Conservation (phyloP, 1,140 invertebrate species). For the Oedothorax gibbosus region DNA sequence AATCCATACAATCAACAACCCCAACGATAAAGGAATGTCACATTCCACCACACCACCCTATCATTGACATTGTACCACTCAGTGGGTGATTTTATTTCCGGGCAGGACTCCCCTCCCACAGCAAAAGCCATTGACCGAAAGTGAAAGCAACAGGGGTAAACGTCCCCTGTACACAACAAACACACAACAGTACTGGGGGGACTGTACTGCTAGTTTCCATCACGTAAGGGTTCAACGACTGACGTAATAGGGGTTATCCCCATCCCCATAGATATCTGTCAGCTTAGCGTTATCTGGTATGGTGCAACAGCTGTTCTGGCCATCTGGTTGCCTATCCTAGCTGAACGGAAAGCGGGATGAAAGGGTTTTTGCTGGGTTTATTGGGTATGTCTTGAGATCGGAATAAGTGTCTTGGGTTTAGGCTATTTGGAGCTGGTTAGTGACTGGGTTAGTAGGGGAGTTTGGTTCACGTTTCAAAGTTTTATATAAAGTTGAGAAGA, state of each 20-base stretch:
- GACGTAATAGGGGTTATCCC: constrained; percentile 28
- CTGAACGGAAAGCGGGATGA: constrained; percentile 1
- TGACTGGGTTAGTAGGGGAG: not conserved
- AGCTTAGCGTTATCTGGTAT: constrained; percentile 26
- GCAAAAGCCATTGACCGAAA: constrained; percentile 51
- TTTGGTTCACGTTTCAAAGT: no score
- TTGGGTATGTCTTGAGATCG: not conserved
- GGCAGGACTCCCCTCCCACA: constrained; percentile 31
- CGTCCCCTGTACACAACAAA: constrained; percentile 29
- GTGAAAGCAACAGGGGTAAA: constrained; percentile 38
- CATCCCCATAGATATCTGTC: constrained; percentile 5
- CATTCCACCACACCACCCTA: constrained; percentile 24
- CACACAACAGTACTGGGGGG: constrained; percentile 4
- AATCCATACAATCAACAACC: no score
- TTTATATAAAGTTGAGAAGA: no score
- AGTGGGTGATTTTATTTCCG: constrained; percentile 45
- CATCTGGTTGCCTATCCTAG: constrained; percentile 36
- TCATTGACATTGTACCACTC: constrained; percentile 29
- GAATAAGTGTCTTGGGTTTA: not conserved
- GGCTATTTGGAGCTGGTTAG: not conserved
- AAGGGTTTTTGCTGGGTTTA: not conserved
- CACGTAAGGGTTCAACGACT: constrained; percentile 32
- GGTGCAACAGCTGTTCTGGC: constrained; percentile 30
- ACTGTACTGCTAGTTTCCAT: constrained; percentile 3
- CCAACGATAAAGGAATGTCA: not conserved